A percentile compares a stretch with the other conserved stretches of the same genome.
These are phyloP conservation scores for Protophormia terraenovae DNA, from an alignment of 2,888 invertebrate species.

Conservation along the genomic window DNA sequence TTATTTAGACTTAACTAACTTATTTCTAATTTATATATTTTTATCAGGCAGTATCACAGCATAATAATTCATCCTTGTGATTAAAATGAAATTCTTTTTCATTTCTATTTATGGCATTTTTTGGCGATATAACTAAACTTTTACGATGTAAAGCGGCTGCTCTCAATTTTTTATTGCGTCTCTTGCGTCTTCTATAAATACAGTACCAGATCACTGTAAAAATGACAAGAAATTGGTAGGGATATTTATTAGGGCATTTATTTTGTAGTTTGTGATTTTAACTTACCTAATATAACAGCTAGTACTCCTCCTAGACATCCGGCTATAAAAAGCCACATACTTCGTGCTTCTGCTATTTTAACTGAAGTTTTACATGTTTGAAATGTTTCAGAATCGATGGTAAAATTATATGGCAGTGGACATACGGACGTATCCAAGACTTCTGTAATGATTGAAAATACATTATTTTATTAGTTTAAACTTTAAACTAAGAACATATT, in stretches of 20 bases:
- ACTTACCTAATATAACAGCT: slow-evolving; percentile 75
- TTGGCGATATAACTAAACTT: slow-evolving; percentile 76
- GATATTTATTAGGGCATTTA: background rate
- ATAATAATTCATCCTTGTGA: slow-evolving; percentile 72
- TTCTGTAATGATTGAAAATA: slow-evolving; percentile 70
- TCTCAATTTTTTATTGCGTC: slow-evolving; percentile 72
- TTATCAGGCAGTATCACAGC: slow-evolving; percentile 76
- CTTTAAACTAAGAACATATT: no score
- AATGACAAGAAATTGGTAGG: background rate
- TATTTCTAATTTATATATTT: background rate
- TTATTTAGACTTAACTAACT: no score
- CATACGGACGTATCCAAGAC: slow-evolving; percentile 73
- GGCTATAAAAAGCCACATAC: slow-evolving; percentile 74
- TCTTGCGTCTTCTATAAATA: slow-evolving; percentile 70
- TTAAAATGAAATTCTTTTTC: slow-evolving; percentile 57
- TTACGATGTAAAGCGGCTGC: slow-evolving; percentile 73
- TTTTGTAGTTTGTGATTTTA: background rate
- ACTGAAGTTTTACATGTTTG: slow-evolving; percentile 72
- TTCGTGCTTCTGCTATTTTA: slow-evolving; percentile 74
- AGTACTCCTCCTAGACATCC: slow-evolving; percentile 74
- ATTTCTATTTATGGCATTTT: slow-evolving; percentile 73
- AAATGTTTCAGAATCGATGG: slow-evolving; percentile 75
- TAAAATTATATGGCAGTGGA: slow-evolving; percentile 78
- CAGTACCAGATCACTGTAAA: slow-evolving; percentile 74
- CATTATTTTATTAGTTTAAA: no score